These are phyloP conservation scores for Gobius niger DNA, from an alignment of 2,113 vertebrate genomes.

Conservation along the genomic window DNA sequence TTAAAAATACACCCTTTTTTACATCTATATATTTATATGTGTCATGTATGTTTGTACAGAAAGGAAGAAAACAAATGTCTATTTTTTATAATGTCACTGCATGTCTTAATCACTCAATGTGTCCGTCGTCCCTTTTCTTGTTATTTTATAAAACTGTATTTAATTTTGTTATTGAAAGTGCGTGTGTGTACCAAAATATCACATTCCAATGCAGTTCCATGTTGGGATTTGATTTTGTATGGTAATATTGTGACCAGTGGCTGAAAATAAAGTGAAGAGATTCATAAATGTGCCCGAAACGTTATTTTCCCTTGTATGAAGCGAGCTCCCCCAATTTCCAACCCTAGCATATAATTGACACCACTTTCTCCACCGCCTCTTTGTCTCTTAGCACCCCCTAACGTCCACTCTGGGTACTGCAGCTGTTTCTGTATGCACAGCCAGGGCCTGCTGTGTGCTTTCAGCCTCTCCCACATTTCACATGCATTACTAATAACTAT, in stretches of 20 bases:
- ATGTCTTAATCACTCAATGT: conserved; percentile 72
- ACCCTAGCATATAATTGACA: background rate
- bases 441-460: background rate
- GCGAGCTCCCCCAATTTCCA: no score
- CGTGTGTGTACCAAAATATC: conserved; percentile 48
- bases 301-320: background rate
- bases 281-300: conserved; percentile 39
- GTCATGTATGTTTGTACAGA: conserved; percentile 84
- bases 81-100: conserved; percentile 97
- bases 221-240: conserved; percentile 68
- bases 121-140: conserved; percentile 34
- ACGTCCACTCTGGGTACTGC: conserved; percentile 60
- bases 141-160: conserved; percentile 73
- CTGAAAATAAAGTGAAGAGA: conserved; percentile 67
- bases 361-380: conserved; percentile 24
- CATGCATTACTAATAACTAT: conserved; percentile 37
- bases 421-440: conserved; percentile 16
- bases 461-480: conserved; percentile 17
- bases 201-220: conserved; percentile 63
- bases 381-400: conserved; percentile 69
- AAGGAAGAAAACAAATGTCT: conserved; percentile 87
- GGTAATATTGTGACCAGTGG: conserved; percentile 67
- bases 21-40: conserved; percentile 98
- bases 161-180: conserved; percentile 68
- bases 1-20: conserved; percentile 98